These are phyloP conservation scores for Abrostola tripartita DNA, from an alignment of 2,888 invertebrate genomes.

Conservation along the genomic window DNA sequence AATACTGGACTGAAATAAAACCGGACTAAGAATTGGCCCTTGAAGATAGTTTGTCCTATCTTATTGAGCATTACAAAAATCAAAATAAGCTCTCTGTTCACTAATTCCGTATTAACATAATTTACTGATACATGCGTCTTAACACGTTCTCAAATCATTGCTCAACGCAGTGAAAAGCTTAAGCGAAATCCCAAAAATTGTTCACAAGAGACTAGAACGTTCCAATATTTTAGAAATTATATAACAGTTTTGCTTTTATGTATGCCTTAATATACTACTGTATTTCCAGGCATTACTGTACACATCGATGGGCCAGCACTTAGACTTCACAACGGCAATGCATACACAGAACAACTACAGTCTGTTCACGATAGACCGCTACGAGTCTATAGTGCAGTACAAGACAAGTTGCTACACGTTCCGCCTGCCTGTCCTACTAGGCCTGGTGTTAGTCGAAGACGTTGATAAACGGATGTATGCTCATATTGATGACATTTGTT, in stretches of 20 bases:
- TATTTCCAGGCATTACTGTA: conserved; percentile 82
- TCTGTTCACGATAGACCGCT: conserved; percentile 93
- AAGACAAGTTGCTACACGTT: conserved; percentile 97
- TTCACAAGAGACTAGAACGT: too few relatives aligned
- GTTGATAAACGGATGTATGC: conserved; percentile 90
- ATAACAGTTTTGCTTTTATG: neutral
- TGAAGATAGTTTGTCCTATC: too few relatives aligned
- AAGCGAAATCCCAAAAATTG: too few relatives aligned
- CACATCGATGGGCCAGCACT: conserved; percentile 93
- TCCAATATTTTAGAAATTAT: too few relatives aligned
- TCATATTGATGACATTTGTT: conserved; percentile 92
- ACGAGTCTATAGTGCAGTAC: conserved; percentile 94
- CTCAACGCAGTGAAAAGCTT: too few relatives aligned
- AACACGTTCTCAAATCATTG: too few relatives aligned
- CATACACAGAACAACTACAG: conserved; percentile 69
- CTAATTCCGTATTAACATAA: too few relatives aligned
- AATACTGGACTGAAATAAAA: too few relatives aligned
- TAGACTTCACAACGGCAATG: conserved; percentile 91
- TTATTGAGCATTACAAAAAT: too few relatives aligned
- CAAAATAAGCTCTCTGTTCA: too few relatives aligned
- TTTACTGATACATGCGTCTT: too few relatives aligned
- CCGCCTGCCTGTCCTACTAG: conserved; percentile 94
- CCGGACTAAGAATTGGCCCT: too few relatives aligned
- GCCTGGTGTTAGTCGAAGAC: conserved; percentile 93
- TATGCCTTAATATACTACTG: neutral